A percentile compares a stretch with the other conserved stretches of the same genome.
phyloP scores from a whole-genome alignment of 1,140 invertebrate species.

The Drosophila nannoptera region DNA sequence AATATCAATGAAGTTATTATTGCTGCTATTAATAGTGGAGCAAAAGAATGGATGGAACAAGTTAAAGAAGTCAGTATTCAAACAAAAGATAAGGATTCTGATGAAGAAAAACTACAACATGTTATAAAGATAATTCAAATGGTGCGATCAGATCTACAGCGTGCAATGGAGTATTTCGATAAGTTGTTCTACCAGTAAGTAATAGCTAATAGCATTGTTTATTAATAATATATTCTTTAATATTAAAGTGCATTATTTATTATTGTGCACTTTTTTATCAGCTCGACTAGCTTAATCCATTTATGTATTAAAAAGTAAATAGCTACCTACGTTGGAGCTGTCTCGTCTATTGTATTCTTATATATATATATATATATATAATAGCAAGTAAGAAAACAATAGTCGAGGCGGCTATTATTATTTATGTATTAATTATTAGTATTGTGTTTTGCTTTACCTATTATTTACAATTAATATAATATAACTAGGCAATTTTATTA shows the following conservation, averaged over 20 bases:
- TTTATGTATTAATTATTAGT: no score
- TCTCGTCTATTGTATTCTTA: no score
- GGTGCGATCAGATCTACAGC: slow-evolving; percentile 89
- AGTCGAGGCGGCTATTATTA: no score
- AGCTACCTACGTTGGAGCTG: no score
- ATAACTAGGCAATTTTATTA: no score
- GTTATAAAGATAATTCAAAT: slow-evolving; percentile 91
- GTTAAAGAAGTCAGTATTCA: slow-evolving; percentile 84
- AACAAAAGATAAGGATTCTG: slow-evolving; percentile 81
- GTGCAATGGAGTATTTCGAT: slow-evolving; percentile 89
- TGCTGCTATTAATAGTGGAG: slow-evolving; percentile 85
- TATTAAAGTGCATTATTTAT: neutral
- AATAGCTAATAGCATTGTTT: neutral
- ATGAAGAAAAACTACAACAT: slow-evolving; percentile 85
- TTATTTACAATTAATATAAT: no score
- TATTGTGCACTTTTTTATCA: neutral
- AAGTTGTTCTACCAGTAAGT: slow-evolving; percentile 85
- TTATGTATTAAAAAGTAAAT: no score
- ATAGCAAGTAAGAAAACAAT: no score
- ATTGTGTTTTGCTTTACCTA: no score
- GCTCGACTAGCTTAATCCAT: no score
- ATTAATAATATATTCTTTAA: neutral
- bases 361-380: no score
- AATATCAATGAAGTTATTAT: slow-evolving; percentile 83
- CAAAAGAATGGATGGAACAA: slow-evolving; percentile 87